A percentile compares a stretch with the other conserved stretches of the same genome.
phyloP scores from a whole-genome alignment of 2,888 invertebrate species.

The Drosophila vallismaia region DNA sequence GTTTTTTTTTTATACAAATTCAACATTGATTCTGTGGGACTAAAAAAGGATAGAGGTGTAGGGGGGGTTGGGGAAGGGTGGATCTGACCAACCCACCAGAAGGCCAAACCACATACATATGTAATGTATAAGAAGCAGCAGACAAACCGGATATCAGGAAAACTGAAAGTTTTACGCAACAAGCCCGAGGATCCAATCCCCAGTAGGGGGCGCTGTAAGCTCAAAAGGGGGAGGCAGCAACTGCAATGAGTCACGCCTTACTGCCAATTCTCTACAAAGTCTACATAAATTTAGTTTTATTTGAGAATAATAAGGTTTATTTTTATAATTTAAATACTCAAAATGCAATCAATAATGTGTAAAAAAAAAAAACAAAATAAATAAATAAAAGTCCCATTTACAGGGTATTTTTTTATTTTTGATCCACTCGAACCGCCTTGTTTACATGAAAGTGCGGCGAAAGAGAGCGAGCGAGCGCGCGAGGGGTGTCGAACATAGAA shows the following conservation, averaged over 20 bases:
- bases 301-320: conserved; percentile 1
- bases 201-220: neutral
- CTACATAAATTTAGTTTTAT: conserved; percentile 13
- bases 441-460: no score
- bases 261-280: neutral
- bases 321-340: no score
- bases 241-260: conserved; percentile 26
- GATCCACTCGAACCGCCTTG: no score
- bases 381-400: no score
- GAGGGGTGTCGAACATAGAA: conserved; percentile 66
- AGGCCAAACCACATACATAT: conserved; percentile 44
- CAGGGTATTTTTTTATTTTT: no score
- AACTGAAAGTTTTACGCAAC: conserved; percentile 70
- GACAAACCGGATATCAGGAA: conserved; percentile 71
- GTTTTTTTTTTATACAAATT: neutral
- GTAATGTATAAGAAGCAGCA: conserved; percentile 12
- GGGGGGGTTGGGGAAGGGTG: no score
- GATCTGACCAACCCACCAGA: conserved; percentile 21
- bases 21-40: no score
- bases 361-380: no score
- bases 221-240: neutral
- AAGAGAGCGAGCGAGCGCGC: conserved; percentile 15
- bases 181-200: conserved; percentile 14
- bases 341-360: no score
- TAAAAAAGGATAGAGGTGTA: no score